Percentiles rank a stretch among this genome's conserved stretches.
Conservation (phyloP, 2,113 vertebrate species). For the Oreochromis aureus region DNA sequence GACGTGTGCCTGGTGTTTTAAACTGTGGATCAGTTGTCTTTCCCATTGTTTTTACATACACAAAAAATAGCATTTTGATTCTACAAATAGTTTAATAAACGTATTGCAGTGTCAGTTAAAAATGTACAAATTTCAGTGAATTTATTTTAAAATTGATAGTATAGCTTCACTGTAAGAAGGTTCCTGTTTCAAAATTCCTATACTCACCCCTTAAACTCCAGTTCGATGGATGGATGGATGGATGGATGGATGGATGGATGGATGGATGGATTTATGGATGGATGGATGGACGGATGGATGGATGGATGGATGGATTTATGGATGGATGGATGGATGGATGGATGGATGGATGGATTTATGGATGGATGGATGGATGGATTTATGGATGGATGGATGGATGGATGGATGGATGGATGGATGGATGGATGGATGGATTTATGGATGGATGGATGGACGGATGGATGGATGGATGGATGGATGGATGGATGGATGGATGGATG, state of each 20-base stretch:
- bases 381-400: fast-evolving
- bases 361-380: fast-evolving
- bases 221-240: fast-evolving
- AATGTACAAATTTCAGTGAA: not conserved
- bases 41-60: not conserved
- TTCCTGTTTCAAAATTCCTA: not conserved
- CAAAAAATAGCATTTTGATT: not conserved
- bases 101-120: not conserved
- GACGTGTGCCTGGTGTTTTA: not conserved
- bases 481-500: fast-evolving
- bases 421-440: too few relatives aligned
- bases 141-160: not conserved
- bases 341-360: fast-evolving
- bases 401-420: fast-evolving
- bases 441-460: too few relatives aligned
- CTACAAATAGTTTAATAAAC: not conserved
- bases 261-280: fast-evolving
- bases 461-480: fast-evolving
- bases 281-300: fast-evolving
- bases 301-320: fast-evolving
- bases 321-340: fast-evolving
- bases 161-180: not conserved
- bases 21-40: not conserved
- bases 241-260: too few relatives aligned
- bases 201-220: not conserved